Evolutionary conservation across 2,888 invertebrate species (phyloP).

Genomic region (Diaprepes abbreviatus): DNA sequence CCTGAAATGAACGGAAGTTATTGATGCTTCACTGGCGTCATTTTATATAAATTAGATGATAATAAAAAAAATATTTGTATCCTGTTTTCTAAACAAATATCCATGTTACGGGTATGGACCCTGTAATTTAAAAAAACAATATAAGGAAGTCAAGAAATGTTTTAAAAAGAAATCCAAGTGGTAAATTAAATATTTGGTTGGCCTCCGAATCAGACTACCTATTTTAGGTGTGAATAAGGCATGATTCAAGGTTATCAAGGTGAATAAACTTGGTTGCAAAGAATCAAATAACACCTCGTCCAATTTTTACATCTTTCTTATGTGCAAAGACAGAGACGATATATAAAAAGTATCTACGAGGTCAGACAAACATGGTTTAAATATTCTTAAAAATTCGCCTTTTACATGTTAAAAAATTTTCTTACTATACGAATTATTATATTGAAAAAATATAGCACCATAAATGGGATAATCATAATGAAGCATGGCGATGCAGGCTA

Average conservation of each 20-base stretch:
- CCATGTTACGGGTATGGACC: neutral
- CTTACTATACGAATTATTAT: too few species aligned
- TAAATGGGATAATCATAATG: too few species aligned
- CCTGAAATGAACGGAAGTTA: too few species aligned
- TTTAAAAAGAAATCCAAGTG: constrained; percentile 31
- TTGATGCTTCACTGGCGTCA: too few species aligned
- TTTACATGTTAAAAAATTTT: too few species aligned
- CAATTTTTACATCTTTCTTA: constrained; percentile 42
- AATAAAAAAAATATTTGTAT: neutral
- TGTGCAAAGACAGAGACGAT: constrained; percentile 35
- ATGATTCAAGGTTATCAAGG: constrained; percentile 57
- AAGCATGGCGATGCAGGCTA: too few species aligned
- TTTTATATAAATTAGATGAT: too few species aligned
- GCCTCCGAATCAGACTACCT: constrained; percentile 40
- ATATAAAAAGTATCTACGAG: constrained; percentile 8
- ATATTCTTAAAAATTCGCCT: too few species aligned
- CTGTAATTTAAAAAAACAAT: neutral
- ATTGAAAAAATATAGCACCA: too few species aligned
- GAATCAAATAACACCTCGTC: constrained; percentile 51
- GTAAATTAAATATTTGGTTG: constrained; percentile 39
- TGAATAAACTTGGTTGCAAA: constrained; percentile 57
- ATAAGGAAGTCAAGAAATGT: constrained; percentile 36
- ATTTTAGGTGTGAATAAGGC: constrained; percentile 56
- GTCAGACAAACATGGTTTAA: neutral
- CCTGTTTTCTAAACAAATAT: neutral